Base-by-base conservation (phyloP, 2,113 vertebrate species). In the Edolisoma coerulescens region DNA sequence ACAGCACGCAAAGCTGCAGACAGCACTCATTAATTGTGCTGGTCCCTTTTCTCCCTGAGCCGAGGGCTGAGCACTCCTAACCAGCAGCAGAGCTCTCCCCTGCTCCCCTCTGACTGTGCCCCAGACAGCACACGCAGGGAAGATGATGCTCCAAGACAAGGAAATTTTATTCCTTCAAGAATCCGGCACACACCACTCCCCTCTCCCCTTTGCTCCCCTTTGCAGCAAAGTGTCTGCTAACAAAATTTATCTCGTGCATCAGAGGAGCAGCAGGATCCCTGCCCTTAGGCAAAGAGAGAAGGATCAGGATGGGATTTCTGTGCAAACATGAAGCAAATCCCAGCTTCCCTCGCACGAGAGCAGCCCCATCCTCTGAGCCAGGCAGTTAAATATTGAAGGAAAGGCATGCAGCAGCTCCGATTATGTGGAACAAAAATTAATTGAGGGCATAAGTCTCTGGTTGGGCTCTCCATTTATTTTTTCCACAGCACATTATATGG, bases 361-460 rank as follows among this genome's bases (percentile, higher is more conserved):
- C 82, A 47, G 84, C 59, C 60, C 76, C 92, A 50, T 92, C 86
- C 63, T 67, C 86, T 0, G 28, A 84, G 88, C 13, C 60, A 94
- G 64, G 77, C 96, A 75, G 73, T 70, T 86, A 83, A 90, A 94
- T 56, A 76, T 32, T 84, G 92, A 88, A 93, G 83, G 92, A 96
- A 90, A 89, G 57, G 86, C 93, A 89, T 71, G 86, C 65, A 92
- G 90, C 83, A 57, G 69, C 61, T 64, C 85, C 0, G 4, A 95
- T 96, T 96, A 96, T 79, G 86, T 87, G 92, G 92, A 97, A 96
- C 92, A 89, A 78, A 95, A 94, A 93, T 92, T 97, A 97, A 97
- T 93, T 87, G 96, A 96, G 80, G 90, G 92, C 83, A 69, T 84
- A 93, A 96, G 90, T 61, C 92, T 93, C 92, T 1, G 3, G 45